Base-by-base conservation (phyloP, 2,888 invertebrate species). In the Macaria notata region DNA sequence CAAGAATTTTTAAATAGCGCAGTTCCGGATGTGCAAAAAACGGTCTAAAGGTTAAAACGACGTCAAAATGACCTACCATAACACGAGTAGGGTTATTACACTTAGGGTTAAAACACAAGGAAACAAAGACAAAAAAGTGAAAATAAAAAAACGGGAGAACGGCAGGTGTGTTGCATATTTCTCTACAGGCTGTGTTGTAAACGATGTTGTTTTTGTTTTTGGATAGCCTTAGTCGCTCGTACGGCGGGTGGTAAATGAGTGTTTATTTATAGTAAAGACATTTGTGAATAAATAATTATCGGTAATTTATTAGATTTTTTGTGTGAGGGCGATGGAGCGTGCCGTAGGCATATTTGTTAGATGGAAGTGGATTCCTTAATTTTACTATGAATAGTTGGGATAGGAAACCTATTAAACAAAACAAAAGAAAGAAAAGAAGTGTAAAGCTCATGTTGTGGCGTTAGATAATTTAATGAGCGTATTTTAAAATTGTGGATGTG, bases 41-140 rank as follows among this genome's bases (percentile, higher is more conserved):
- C 53, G 49, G 43, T 58, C 65, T 64, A 75, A 76, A 75, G 76
- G 75, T 78, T 75, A 76, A 68, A 70, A 69, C 68, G 60, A 72
- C 67, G 70, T 72, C 70, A 73, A 78, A 66, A 78, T 74, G 84
- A 84, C 85, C 86, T 86, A 83, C 83, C 81, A 70, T 79, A 85
- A 82, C 79, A 74, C 70, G 67, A 72, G 73, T 71, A 68, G 75
- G 73, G 76, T 83, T 83, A 75, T 78, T 78, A 76, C 71, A 69
- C 72, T 69, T 56, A 68, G 73, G 76, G 77, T 72, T 74, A 73
- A 75, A 70, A 68, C 46, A 29, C 41, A 73, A 69, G 75, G 74
- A 74, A 71, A 69, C 65, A 75, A 77, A 66, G 65, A 66, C 73
- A 80, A 79, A 78, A 79, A 75, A 49, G 3, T 38, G 5, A 7